phyloP scores from a whole-genome alignment of 53 echinoderm and acorn worm genomes.

The Apostichopus leukothele region DNA sequence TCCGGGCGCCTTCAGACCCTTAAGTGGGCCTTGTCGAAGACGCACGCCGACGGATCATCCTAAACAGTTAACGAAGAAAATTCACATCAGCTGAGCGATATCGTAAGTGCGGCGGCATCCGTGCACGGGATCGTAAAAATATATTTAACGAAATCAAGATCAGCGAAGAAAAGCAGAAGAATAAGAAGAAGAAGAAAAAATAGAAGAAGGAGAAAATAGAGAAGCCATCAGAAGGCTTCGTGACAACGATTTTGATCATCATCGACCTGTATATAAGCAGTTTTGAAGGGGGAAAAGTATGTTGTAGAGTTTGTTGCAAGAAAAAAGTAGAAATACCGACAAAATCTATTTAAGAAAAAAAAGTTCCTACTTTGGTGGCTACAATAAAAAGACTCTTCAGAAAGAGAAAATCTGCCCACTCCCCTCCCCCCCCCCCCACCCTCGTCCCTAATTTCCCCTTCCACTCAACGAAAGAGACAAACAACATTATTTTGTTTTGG shows the following conservation, averaged over 20 bases:
- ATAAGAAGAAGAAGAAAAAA: neutral
- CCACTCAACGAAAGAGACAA: too few relatives aligned
- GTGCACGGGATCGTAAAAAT: neutral
- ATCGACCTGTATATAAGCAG: neutral
- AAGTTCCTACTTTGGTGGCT: too few relatives aligned
- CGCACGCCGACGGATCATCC: constrained; percentile 33
- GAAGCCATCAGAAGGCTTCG: neutral
- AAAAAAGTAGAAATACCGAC: too few relatives aligned
- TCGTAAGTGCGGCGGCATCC: neutral
- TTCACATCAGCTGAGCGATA: constrained; percentile 34
- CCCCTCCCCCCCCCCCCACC: too few relatives aligned
- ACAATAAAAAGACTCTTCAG: too few relatives aligned
- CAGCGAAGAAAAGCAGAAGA: neutral
- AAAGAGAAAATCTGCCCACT: too few relatives aligned
- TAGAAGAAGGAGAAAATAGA: neutral
- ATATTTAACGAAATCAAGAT: neutral
- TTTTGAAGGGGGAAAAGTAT: too few relatives aligned
- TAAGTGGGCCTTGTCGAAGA: constrained; percentile 35
- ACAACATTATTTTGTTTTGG: too few relatives aligned
- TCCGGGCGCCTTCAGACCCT: constrained; percentile 38
- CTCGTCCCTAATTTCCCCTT: too few relatives aligned
- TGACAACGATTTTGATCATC: neutral
- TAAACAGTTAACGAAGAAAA: neutral
- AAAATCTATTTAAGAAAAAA: too few relatives aligned
- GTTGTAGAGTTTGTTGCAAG: too few relatives aligned